Evolutionary conservation across 2,113 vertebrate species (phyloP), one percentile per base, ranked within the genome.

Genomic region (Erythrocebus patas): DNA sequence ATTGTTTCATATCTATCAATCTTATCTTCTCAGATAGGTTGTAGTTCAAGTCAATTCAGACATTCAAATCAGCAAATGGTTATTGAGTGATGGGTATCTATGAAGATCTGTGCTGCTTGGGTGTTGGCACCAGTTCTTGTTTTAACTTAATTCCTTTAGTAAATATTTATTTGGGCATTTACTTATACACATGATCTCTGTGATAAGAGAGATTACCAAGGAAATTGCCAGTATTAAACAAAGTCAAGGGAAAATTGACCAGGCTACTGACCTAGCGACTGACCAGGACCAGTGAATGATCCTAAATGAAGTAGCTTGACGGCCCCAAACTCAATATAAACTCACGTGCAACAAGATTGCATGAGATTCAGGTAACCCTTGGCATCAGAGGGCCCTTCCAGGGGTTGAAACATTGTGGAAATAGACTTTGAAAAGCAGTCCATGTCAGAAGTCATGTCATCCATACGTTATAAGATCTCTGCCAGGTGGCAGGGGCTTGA

Each of bases 1-100:
- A 79, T 96, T 89, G 66, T 95, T 93, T 93, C 55, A 18, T 75
- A 84, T 92, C 82, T 61, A 50, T 93, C 92, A 89, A 84, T 87
- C 90, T 96, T 96, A 80, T 93, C 94, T 95, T 43, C 38, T 38
- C 27, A 84, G 61, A 59, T 68, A 96, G 25, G 93, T 23, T 89
- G 13, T 50, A 55, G 52, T 92, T 96, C 66, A 80, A n/a, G 66
- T 91, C 82, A 92, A 48, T 64, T 66, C 85, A 93, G 92, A 43
- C 66, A 76, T 79, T 89, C 48, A 82, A 61, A 75, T 86, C 75
- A 96, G 83, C 22, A 87, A 70, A 82, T 66, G 52, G 66, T 82
- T 93, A 89, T 23, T 57, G 57, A 75, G 27, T 23, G 68, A 45
- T 23, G 27, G 27, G 9, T 8, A 3, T 32, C 4, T 55, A 27